phyloP scores from a whole-genome alignment of 1,140 invertebrate species.

The Triops longicaudatus region DNA sequence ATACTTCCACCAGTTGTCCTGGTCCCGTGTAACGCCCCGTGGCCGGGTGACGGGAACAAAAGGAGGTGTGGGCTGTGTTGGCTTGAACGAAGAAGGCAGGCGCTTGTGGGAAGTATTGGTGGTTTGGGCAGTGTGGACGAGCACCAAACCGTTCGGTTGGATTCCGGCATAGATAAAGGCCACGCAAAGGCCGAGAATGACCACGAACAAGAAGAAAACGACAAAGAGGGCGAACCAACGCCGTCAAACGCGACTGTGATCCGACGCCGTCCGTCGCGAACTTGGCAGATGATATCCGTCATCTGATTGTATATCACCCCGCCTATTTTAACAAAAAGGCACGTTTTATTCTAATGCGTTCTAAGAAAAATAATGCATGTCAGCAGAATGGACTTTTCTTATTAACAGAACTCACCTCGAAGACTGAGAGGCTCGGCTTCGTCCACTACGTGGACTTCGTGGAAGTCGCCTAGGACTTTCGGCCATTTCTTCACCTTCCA shows the following conservation, averaged over 20 bases:
- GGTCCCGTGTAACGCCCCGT: not conserved
- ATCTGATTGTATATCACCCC: not conserved
- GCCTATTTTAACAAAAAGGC: not conserved
- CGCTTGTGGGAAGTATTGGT: constrained; percentile 21
- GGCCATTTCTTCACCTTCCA: constrained; percentile 21
- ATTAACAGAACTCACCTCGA: not conserved
- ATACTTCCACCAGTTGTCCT: constrained; percentile 4
- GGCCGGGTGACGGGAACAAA: not conserved
- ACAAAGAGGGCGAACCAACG: constrained; percentile 48
- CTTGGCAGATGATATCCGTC: not conserved
- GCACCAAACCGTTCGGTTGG: constrained; percentile 35
- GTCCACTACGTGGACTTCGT: not conserved
- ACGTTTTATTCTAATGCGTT: constrained; percentile 1
- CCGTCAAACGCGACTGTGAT: constrained; percentile 41
- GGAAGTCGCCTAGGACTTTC: not conserved
- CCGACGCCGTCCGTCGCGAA: not conserved
- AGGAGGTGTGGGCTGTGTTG: not conserved
- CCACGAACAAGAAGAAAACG: constrained; percentile 47
- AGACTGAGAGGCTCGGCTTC: not conserved
- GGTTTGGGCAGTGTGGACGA: constrained; percentile 28
- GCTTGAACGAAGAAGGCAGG: not conserved
- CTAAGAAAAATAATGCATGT: not conserved
- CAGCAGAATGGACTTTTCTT: too few relatives aligned
- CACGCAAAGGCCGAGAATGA: constrained; percentile 47
- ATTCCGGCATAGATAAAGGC: constrained; percentile 50